Base-by-base conservation (phyloP, 2,113 vertebrate species). In the Oxyruncus cristatus region DNA sequence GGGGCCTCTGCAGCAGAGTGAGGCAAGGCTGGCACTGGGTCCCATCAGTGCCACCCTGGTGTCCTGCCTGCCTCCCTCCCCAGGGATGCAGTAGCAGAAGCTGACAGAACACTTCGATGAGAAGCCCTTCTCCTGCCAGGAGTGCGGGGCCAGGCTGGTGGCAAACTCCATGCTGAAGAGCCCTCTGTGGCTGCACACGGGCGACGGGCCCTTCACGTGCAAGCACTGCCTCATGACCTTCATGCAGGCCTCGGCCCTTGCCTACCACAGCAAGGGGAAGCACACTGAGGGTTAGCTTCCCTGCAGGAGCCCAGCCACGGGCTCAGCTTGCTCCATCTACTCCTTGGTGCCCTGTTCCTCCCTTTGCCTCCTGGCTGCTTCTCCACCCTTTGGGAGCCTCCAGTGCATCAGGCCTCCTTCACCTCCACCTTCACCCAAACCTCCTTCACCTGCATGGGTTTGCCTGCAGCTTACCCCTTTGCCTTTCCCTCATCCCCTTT, bases 151-250 rank as follows among this genome's bases (percentile, higher is more conserved):
- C 4, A 99, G 98, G 96, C 99, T 99, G 1, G 98, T 97, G 0
- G 99, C 99, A 96, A 99, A 98, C 96, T 99, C 99, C 1, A 99
- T 98, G 0, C 98, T 99, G 88, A 99, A 99, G 97, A 99, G 99
- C 85, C 99, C 99, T 97, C 97, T 98, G 92, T 95, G 98, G 59
- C 98, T 99, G 44, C 99, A 99, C 95, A 98, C 98, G 0, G 99
- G 99, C 35, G 99, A 99, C 97, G 98, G 98, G 39, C 99, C 99
- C 1, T 99, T 99, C 96, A 75, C 77, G 87, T 99, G 99, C 97
- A 99, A 98, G 93, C 98, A 98, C 96, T 99, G 99, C 30, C 98
- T 98, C 85, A 98, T 99, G 98, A 98, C 98, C 89, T 99, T 99
- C 93, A 98, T 98, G 4, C 99, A 99, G 93, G 98, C 99, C 8